Conservation (phyloP, 2,113 vertebrate species). For the Sardina pilchardus region DNA sequence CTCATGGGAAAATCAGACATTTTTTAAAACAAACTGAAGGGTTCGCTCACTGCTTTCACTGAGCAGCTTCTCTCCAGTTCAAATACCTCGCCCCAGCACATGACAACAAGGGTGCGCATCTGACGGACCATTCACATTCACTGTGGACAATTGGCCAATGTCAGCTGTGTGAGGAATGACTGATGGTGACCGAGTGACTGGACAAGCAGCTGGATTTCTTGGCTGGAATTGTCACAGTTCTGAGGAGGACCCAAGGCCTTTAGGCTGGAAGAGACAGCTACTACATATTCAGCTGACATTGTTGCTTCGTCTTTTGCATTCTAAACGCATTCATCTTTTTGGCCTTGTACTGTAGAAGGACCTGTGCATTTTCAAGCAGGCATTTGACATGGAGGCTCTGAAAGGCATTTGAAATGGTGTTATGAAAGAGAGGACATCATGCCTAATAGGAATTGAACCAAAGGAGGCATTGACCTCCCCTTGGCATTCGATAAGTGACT, state of each 20-base stretch:
- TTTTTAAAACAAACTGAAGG: neutral
- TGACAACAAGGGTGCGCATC: constrained; percentile 11
- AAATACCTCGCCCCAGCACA: neutral
- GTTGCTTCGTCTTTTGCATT: constrained; percentile 1
- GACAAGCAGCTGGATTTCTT: neutral
- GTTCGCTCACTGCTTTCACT: neutral
- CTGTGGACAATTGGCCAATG: constrained; percentile 2
- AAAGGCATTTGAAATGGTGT: neutral
- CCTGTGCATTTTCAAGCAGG: neutral
- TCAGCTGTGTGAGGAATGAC: constrained; percentile 11
- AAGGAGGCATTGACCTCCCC: neutral
- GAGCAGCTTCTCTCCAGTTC: neutral
- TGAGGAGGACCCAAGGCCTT: neutral
- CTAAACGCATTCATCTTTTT: neutral
- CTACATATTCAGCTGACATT: constrained; percentile 5
- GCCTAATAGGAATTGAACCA: neutral
- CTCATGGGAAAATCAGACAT: neutral
- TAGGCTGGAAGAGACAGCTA: neutral
- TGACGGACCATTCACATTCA: neutral
- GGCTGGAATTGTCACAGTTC: neutral
- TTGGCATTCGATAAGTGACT: neutral
- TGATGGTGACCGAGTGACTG: neutral
- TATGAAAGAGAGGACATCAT: neutral
- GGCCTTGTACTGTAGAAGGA: neutral
- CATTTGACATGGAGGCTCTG: neutral